A percentile compares a stretch with the other conserved stretches of the same genome.
These are phyloP conservation scores for Anser brachyrhynchus DNA, from an alignment of 2,113 vertebrate species.

Conservation along the genomic window DNA sequence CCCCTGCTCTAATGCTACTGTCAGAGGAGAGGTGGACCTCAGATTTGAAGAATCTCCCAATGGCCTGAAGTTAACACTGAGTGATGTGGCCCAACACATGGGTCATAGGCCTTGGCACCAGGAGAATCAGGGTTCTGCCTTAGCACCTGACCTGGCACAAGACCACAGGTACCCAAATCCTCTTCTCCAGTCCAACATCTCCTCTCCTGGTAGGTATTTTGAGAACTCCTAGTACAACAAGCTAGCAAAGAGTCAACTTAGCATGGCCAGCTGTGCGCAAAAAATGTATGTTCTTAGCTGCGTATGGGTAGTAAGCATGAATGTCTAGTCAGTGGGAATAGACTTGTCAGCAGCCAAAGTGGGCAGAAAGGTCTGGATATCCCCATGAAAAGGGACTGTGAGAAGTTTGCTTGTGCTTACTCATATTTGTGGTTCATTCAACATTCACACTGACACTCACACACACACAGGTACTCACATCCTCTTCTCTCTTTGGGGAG, in stretches of 20 bases:
- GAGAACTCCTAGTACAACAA: neutral
- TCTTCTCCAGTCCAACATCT: neutral
- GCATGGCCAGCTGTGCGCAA: rapidly evolving
- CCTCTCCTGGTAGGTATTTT: neutral
- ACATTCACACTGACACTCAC: no score
- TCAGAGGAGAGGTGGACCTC: neutral
- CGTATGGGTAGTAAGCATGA: neutral
- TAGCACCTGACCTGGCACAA: neutral
- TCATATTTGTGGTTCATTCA: neutral
- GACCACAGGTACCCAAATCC: no score
- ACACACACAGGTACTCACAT: rapidly evolving
- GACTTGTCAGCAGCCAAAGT: rapidly evolving
- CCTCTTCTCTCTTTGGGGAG: rapidly evolving
- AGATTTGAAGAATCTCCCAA: neutral
- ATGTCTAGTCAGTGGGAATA: neutral
- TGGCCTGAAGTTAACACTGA: neutral
- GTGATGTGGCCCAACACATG: rapidly evolving
- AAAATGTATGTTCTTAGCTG: neutral
- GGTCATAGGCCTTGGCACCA: rapidly evolving
- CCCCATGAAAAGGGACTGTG: neutral
- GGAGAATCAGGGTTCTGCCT: neutral
- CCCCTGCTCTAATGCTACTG: rapidly evolving
- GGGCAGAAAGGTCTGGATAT: neutral
- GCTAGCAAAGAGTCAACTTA: neutral
- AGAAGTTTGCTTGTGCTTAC: neutral